Evolutionary conservation across 2,888 invertebrate genomes (phyloP), one percentile per base, ranked within the genome.

Genomic region (Aphelenchoides bicaudatus): DNA sequence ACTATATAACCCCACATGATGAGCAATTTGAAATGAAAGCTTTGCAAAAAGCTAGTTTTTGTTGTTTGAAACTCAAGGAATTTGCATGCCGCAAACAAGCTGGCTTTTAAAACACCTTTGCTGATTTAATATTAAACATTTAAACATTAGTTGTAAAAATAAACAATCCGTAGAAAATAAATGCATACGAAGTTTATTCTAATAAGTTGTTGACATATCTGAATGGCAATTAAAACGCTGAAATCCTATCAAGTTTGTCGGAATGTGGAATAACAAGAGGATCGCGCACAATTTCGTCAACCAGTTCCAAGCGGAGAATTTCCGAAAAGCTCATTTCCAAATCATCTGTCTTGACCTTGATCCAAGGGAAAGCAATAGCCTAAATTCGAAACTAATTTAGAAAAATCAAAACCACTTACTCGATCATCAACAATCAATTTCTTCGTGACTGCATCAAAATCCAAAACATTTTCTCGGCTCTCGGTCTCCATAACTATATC

Each of bases 241-340:
- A 51, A 13, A 51, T 51, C 21, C 52, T 30, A 13, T 37, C 21
- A 13, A 19, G 16, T 3, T 34, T 51, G 37, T 51, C 52, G 8
- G 31, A 23, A 19, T 30, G 3, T 8, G 52, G 52, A 6, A 51
- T 16, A 19, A 51, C 2, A 10, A 29, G 6, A 8, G 52, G 52
- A 16, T 51, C 52, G 19, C 37, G 31, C 25, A 51, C 37, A 39
- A 51, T 51, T 19, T 51, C 52, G 19, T 51, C 52, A 16, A 51
- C 25, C 10, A 51, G 8, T 30, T 51, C 52, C 39, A 51, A 28
- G 13, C 52, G 52, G 21, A 51, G 19, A 13, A 51, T 37, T 10
- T 51, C 52, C 10, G n/a, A 43, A 23, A 51, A 51, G 1, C 48
- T 51, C 3, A 51, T 31, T 10, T 34, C 34, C 25, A 30, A 16